Base-by-base conservation (phyloP, 1,140 invertebrate genomes). In the Drosophila lacertosa region DNA sequence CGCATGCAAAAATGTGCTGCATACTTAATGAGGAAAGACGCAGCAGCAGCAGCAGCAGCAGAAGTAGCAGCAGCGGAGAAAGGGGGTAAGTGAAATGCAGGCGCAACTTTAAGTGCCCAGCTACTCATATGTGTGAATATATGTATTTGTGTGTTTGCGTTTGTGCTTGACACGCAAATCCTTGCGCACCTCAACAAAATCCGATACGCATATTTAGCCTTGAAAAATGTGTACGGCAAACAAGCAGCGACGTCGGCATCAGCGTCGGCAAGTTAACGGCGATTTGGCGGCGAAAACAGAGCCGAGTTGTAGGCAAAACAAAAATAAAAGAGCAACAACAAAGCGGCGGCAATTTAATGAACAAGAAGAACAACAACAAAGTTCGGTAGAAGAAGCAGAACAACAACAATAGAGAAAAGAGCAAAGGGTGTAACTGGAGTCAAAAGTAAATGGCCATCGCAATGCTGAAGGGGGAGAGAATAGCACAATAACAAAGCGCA, bases 131-230 rank as follows among this genome's bases (percentile, higher is more conserved):
- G 32, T 22, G 10, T 26, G 18, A 29, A 13, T 47, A 22, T 26
- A 6, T 26, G 24, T 0, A 0, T 35, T n/a, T n/a, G 13, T 47
- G 35, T 24, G 22, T 29, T 5, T 39, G 26, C 33, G 47, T 33
- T 32, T 62, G 40, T 60, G 40, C 39, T 22, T 29, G 64, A 44
- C 62, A 64, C 51, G 63, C 74, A 65, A 66, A 76, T 69, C 40
- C 62, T 51, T 65, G 60, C 32, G 35, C 64, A 62, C 60, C 70
- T 60, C 48, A 65, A 57, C 50, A 65, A 71, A 75, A 62, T 63
- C 50, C 39, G 70, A 72, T 86, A 88, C 82, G 82, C 82, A 78
- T 66, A 71, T 72, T 81, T 86, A 88, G 64, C 82, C 82, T 86
- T 86, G 82, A 82, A 86, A 88, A 71, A 24, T 66, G 26, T 32